Evolutionary conservation across 2,113 vertebrate genomes (phyloP), one percentile per base, ranked within the genome.

Genomic region (Chloebia gouldiae): DNA sequence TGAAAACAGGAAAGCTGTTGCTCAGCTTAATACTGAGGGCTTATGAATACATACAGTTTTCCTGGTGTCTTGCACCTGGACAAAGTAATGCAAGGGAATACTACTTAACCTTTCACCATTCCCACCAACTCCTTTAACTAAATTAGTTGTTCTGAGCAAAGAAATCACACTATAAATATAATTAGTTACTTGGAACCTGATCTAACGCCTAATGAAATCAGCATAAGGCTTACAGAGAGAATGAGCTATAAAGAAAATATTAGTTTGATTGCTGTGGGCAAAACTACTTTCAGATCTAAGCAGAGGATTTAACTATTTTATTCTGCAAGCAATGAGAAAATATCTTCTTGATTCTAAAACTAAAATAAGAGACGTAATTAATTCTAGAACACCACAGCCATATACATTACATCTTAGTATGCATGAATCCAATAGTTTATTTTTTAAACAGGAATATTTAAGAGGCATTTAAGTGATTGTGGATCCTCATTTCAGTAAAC

Each of bases 271-370:
- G 95, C 95, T 96, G 82, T 95, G 86, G 95, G 93, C 96, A 96
- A 97, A 97, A 97, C 95, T 91, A 84, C 95, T 94, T 94, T 96
- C 93, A 96, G 93, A 96, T 96, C 93, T 96, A 92, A 92, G 92
- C 90, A 94, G 72, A 95, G 92, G 64, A 86, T 94, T 95, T 94
- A 96, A 91, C 90, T 94, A 61, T 92, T 96, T 95, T 94, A 96
- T 90, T 96, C 90, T 93, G 79, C 61, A 95, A 97, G 92, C 92
- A 97, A 93, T 90, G 90, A 96, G 90, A 96, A 96, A 96, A 95
- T 85, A 93, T 81, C 53, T 94, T 92, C 92, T 92, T 92, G 85
- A 88, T 86, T 96, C 80, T 88, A 86, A 95, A 95, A 88, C 92
- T 90, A 90, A 92, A 95, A 82, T 95, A 92, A 89, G 82, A 93